Base-by-base conservation (phyloP, 2,797 vertebrate genomes). In the Falco biarmicus region DNA sequence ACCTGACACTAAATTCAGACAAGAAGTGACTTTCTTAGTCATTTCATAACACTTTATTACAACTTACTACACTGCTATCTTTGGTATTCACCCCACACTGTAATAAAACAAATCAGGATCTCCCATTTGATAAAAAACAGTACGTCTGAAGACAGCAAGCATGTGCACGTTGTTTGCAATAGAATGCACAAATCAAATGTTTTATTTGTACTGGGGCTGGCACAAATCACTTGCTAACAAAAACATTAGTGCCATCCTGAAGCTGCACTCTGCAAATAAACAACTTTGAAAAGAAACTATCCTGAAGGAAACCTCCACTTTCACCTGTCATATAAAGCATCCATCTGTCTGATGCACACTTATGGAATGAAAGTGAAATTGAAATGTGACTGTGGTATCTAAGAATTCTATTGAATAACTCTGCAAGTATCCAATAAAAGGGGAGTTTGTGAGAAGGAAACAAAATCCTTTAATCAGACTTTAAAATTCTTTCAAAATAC, bases 211-310 rank as follows among this genome's bases (percentile, higher is more conserved):
- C 10, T 32, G 20, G 37, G 71, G 26, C 41, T 85, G 84, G 86
- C 81, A 85, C 48, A 95, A 87, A 74, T 50, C 60, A 74, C 56
- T 54, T 34, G 48, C 68, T 81, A 96, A 69, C 68, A 87, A 80
- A 94, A 93, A 45, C 45, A 68, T 63, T 60, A 85, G 21, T 57
- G 60, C n/a, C 91, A 81, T 68, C 75, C 53, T 3, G 12, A 92
- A 79, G 75, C 82, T 91, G 54, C 37, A 21, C 31, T n/a, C 74
- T 31, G n/a, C 66, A 81, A 85, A 93, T n/a, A 92, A 93, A 84
- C 59, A 84, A 64, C 60, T 78, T 83, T 20, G 64, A 71, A 92
- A 87, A 85, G 41, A 74, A 87, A 87, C 43, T 56, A 24, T 68
- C 20, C 51, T 79, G 60, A 89, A 96, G 25, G 64, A 93, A 93